These are phyloP conservation scores for Pteropus alecto DNA, from an alignment of 2,113 vertebrate species.

Conservation along the genomic window DNA sequence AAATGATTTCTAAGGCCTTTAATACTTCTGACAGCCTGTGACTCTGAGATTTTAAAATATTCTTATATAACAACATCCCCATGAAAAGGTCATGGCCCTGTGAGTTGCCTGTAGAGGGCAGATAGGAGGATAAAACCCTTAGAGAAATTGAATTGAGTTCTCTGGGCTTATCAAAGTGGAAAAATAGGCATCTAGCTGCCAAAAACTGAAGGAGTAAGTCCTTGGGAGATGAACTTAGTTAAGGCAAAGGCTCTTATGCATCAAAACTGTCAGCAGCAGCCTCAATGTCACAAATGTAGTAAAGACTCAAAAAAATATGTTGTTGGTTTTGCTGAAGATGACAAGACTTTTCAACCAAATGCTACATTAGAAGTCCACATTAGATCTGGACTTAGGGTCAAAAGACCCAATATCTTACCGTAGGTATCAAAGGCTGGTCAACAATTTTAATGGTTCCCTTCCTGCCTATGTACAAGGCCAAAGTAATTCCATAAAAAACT, in stretches of 20 bases:
- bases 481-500: constrained; percentile 6
- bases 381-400: background rate
- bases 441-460: background rate
- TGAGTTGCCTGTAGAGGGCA: constrained; percentile 56
- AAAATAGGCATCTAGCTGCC: constrained; percentile 60
- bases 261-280: constrained; percentile 60
- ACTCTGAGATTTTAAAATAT: constrained; percentile 61
- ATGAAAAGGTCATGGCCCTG: constrained; percentile 59
- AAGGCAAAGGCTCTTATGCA: constrained; percentile 34
- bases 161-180: constrained; percentile 64
- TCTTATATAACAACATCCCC: constrained; percentile 50
- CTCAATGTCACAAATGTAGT: constrained; percentile 53
- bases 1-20: constrained; percentile 36
- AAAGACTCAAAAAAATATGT: constrained; percentile 42
- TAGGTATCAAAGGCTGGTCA: background rate
- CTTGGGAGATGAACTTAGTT: constrained; percentile 62
- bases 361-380: background rate
- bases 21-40: constrained; percentile 50
- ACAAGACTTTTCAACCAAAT: background rate
- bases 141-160: constrained; percentile 61
- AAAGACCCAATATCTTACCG: background rate
- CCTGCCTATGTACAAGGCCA: background rate
- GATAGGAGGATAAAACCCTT: constrained; percentile 67
- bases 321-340: constrained; percentile 28
- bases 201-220: constrained; percentile 59